phyloP scores from a whole-genome alignment of 2,888 invertebrate genomes.

The Sussaba pulchella region DNA sequence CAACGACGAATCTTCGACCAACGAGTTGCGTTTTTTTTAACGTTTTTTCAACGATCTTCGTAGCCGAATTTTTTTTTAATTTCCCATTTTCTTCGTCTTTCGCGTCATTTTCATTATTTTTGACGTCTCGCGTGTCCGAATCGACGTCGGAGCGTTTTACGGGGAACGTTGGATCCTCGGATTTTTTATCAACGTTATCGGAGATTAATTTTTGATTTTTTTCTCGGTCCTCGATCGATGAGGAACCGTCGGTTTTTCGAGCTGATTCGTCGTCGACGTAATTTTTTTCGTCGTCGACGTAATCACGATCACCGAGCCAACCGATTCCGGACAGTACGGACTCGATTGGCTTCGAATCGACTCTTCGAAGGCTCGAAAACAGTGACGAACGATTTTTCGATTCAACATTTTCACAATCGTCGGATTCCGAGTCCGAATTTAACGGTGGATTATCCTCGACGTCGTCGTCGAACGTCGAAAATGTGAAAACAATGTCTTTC shows the following conservation, averaged over 20 bases:
- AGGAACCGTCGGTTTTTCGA: neutral
- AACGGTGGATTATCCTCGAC: slow-evolving; percentile 69
- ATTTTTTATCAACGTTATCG: neutral
- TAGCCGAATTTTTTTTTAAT: slow-evolving; percentile 31
- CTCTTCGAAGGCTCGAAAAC: slow-evolving; percentile 28
- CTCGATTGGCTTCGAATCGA: slow-evolving; percentile 33
- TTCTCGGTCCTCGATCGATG: neutral
- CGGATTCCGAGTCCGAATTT: slow-evolving; percentile 74
- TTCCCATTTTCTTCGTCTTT: slow-evolving; percentile 5
- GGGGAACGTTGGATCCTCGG: neutral
- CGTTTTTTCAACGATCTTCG: slow-evolving; percentile 32
- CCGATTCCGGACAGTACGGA: slow-evolving; percentile 19
- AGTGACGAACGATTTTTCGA: slow-evolving; percentile 22
- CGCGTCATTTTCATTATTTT: neutral
- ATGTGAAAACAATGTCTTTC: slow-evolving; percentile 82
- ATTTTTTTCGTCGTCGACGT: neutral
- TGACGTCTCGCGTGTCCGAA: neutral
- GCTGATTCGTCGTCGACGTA: neutral
- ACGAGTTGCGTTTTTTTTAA: slow-evolving; percentile 74
- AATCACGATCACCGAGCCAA: slow-evolving; percentile 26
- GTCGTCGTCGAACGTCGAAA: slow-evolving; percentile 78
- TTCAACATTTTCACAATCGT: slow-evolving; percentile 57
- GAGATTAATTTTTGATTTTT: neutral
- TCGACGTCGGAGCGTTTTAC: slow-evolving; percentile 15
- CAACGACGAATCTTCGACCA: slow-evolving; percentile 79